Base-by-base conservation (phyloP, 2,113 vertebrate species). In the Sturnira hondurensis region DNA sequence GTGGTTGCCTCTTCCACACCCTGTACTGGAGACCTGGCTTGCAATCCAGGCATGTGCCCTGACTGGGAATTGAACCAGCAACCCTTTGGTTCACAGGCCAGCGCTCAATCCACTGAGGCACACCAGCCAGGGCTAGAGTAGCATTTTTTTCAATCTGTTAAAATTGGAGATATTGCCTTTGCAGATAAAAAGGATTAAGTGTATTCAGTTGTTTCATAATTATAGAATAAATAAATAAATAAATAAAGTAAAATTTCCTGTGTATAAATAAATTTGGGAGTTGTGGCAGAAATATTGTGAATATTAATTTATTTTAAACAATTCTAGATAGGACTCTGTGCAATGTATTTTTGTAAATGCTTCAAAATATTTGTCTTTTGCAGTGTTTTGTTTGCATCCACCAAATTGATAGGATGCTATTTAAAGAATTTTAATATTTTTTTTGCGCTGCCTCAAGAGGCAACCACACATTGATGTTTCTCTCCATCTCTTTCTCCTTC, bases 311-410 rank as follows among this genome's bases (percentile, higher is more conserved):
- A 99, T 99, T 99, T 99, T 98, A 98, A 96, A 99, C 98, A 98
- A 98, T 98, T 98, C 97, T 96, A 98, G 97, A 98, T 98, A 99
- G 99, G 98, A 99, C 98, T 99, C 99, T 98, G 98, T 99, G 98
- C 99, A 98, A 99, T 99, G 99, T 99, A 99, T 99, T 99, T 99
- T 99, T 99, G 99, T 99, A 99, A 99, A 99, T 99, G 98, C 98
- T 99, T 99, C 98, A 97, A 98, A 98, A 98, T 98, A 98, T 98
- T 98, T 98, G 98, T 99, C 97, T 98, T 97, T 97, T 96, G 86
- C 98, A 97, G 94, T 98, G 96, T 97, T 99, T 97, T 98, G 98
- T 98, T 98, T 97, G 98, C 98, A 98, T 98, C 98, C 97, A 98
- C 98, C 97, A 98, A 98, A 99, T 98, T 98, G 99, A 98, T 98